These are phyloP conservation scores for Arbacia lixula DNA, from an alignment of 53 echinoderm and acorn worm genomes.

Conservation along the genomic window DNA sequence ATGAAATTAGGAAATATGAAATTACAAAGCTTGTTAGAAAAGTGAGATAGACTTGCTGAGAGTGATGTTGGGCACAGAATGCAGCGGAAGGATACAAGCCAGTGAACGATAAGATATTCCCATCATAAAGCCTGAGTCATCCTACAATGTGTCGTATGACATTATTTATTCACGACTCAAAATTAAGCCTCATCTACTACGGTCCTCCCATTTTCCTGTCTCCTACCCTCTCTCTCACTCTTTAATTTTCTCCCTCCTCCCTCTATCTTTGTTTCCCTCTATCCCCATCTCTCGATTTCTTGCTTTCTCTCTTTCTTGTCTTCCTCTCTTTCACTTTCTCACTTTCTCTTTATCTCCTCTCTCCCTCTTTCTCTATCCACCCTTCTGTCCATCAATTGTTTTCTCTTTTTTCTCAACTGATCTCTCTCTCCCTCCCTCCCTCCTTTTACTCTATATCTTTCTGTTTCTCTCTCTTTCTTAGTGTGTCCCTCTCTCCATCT, in stretches of 20 bases:
- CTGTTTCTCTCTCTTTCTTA: no score
- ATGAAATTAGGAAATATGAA: no score
- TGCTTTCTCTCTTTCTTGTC: no score
- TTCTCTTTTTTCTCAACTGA: no score
- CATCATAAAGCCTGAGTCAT: slow-evolving; percentile 37
- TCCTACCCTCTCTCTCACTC: slow-evolving; percentile 3
- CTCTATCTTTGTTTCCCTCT: slow-evolving; percentile 4
- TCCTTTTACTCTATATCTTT: no score
- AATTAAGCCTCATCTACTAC: slow-evolving; percentile 42
- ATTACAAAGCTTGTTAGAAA: no score
- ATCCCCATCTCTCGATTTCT: neutral
- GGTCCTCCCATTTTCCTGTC: slow-evolving; percentile 24
- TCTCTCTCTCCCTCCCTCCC: no score
- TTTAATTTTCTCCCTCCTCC: neutral
- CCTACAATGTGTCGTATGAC: slow-evolving; percentile 22
- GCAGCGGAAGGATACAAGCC: no score
- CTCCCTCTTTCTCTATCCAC: no score
- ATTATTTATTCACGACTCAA: slow-evolving; percentile 30
- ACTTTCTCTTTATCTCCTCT: neutral
- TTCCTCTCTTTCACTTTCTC: neutral
- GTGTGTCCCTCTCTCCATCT: no score
- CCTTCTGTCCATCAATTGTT: no score
- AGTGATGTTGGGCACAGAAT: neutral
- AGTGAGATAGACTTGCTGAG: neutral
- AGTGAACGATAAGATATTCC: slow-evolving; percentile 42